These are phyloP conservation scores for Semnopithecus entellus DNA, from an alignment of 2,113 vertebrate species.

Conservation along the genomic window DNA sequence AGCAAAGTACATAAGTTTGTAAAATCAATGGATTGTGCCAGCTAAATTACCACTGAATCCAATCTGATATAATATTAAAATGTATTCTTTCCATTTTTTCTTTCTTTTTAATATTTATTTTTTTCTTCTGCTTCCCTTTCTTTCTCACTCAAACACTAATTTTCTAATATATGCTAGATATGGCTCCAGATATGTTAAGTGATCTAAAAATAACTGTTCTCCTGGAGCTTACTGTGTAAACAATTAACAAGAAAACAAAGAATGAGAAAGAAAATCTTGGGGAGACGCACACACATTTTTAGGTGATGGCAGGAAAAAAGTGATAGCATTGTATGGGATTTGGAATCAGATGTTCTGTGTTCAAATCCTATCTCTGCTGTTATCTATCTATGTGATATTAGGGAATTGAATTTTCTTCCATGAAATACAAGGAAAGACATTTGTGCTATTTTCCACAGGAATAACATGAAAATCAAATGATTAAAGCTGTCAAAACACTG, in stretches of 20 bases:
- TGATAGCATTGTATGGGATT: not conserved
- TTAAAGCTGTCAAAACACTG: not conserved
- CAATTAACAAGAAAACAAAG: not conserved
- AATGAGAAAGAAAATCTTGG: not conserved
- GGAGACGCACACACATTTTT: rapidly evolving
- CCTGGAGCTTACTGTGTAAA: not conserved
- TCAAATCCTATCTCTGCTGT: not conserved
- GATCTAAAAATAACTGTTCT: not conserved
- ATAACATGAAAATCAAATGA: not conserved
- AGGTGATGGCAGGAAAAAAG: no score
- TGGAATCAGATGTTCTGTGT: not conserved
- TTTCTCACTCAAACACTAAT: not conserved
- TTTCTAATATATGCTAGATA: not conserved
- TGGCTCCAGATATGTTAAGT: not conserved
- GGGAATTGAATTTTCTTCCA: not conserved
- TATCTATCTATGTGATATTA: not conserved
- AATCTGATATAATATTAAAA: not conserved
- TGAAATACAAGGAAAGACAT: not conserved
- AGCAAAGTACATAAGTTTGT: not conserved
- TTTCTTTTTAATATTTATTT: not conserved
- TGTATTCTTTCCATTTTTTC: not conserved
- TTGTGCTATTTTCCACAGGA: not conserved
- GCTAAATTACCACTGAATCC: not conserved
- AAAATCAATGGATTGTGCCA: not conserved
- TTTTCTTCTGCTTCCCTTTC: not conserved